Conservation (phyloP, 1,140 invertebrate genomes). For the Araneus ventricosus region DNA sequence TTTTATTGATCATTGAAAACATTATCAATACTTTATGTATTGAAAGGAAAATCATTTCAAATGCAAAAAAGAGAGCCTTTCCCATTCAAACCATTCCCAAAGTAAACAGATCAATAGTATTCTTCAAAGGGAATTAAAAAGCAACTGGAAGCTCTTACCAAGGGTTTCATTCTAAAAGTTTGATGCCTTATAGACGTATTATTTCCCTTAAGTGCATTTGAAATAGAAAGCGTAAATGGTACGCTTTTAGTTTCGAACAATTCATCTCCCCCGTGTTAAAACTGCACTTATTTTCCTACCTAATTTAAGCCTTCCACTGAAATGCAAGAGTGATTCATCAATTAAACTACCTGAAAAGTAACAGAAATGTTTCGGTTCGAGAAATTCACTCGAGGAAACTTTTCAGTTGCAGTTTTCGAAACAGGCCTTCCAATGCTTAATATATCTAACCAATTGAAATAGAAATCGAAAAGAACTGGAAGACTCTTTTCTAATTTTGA, state of each 20-base stretch:
- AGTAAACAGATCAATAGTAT: background rate
- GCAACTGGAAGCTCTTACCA: background rate
- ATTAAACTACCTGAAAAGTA: no score
- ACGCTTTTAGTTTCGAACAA: background rate
- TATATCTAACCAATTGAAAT: background rate
- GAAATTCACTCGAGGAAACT: background rate
- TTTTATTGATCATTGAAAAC: no score
- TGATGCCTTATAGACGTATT: background rate
- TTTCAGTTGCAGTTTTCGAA: background rate
- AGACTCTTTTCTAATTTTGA: no score
- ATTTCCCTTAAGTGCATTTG: background rate
- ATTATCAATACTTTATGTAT: no score
- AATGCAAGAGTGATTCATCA: background rate
- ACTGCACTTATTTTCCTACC: background rate
- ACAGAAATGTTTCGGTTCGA: background rate
- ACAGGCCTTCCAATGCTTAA: background rate
- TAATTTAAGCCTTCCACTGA: background rate
- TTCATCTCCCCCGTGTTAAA: background rate
- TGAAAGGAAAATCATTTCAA: no score
- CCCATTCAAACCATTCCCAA: background rate
- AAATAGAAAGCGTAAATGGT: background rate
- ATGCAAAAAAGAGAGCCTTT: background rate
- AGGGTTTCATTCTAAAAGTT: background rate
- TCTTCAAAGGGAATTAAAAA: slow-evolving; percentile 6
- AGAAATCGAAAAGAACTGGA: background rate